Evolutionary conservation across 2,113 vertebrate genomes (phyloP).

Genomic region (Odontophorus gujanensis): DNA sequence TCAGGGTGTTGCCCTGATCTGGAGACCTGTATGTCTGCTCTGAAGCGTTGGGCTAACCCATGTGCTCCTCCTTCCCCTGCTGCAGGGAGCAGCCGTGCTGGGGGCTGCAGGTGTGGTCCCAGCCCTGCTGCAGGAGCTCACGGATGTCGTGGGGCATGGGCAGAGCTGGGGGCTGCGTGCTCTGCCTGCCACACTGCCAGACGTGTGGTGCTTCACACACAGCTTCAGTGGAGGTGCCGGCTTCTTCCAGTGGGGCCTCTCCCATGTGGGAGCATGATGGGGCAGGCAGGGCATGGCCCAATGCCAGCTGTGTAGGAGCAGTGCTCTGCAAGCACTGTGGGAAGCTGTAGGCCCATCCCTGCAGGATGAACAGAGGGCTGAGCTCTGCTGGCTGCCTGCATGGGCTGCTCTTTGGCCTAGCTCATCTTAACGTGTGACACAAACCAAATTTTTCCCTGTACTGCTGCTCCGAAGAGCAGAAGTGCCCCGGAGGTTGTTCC

Average conservation of each 20-base stretch:
- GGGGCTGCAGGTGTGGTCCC: neutral
- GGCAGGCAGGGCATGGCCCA: neutral
- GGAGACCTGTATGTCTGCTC: neutral
- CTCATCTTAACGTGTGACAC: neutral
- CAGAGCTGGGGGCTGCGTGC: neutral
- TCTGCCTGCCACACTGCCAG: neutral
- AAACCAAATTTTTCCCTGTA: neutral
- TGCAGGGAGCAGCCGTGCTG: neutral
- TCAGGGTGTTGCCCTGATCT: neutral
- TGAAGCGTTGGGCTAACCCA: neutral
- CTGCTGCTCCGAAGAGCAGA: neutral
- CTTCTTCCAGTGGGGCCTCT: neutral
- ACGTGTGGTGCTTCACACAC: neutral
- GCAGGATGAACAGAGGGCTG: no score
- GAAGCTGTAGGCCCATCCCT: neutral
- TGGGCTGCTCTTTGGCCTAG: neutral
- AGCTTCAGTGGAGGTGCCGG: neutral
- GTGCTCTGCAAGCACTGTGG: neutral
- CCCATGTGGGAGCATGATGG: neutral
- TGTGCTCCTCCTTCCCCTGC: neutral
- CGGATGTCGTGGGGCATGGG: fast-evolving
- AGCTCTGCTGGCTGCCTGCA: no score
- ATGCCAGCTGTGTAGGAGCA: neutral
- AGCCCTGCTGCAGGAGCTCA: neutral
- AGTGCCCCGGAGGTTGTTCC: neutral